These are phyloP conservation scores for Cataglyphis albicans DNA, from an alignment of 2,888 invertebrate species.

Conservation along the genomic window DNA sequence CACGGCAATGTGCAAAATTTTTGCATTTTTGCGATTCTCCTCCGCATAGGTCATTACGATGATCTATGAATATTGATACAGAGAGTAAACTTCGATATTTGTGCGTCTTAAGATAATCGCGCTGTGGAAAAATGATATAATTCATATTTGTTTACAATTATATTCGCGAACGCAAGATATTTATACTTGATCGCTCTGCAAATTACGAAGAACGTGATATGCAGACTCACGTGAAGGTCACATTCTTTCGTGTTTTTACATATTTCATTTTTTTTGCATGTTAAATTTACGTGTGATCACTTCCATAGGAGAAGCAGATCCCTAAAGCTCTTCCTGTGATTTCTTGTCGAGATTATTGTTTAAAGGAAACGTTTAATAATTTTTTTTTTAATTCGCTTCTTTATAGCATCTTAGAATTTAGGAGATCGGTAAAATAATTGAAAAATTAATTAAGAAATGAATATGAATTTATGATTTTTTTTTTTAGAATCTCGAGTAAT, in stretches of 20 bases:
- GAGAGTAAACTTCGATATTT: neutral
- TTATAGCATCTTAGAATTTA: neutral
- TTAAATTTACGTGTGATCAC: neutral
- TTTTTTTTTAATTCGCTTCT: neutral
- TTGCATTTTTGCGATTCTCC: neutral
- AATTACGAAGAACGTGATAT: neutral
- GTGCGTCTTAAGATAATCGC: neutral
- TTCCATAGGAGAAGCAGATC: neutral
- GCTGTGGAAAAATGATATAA: neutral
- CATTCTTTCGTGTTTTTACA: slow-evolving; percentile 12
- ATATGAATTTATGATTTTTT: neutral
- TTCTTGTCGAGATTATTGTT: neutral
- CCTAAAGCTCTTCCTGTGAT: neutral
- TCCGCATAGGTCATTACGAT: neutral
- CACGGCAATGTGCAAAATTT: slow-evolving; percentile 14
- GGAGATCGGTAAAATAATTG: neutral
- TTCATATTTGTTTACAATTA: neutral
- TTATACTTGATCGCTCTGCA: neutral
- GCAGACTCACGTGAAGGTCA: slow-evolving; percentile 30
- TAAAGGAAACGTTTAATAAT: neutral
- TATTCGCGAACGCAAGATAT: neutral
- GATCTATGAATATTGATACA: neutral
- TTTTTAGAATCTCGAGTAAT: neutral
- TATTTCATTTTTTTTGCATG: neutral
- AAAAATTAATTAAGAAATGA: neutral